Conservation (phyloP, 2,113 vertebrate species). For the Hepsetus odoe region DNA sequence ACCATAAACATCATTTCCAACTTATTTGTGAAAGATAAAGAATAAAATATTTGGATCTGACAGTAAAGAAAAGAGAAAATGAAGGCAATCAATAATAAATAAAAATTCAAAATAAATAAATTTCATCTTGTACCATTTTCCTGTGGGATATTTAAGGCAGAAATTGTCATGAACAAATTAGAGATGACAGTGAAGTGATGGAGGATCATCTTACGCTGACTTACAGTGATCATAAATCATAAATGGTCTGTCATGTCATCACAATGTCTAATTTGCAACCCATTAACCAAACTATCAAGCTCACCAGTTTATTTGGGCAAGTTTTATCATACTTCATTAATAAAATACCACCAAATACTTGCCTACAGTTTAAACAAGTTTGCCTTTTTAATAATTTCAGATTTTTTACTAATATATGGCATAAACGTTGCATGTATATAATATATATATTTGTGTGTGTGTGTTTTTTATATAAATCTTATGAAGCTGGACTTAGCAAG, state of each 20-base stretch:
- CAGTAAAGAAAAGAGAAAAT: neutral
- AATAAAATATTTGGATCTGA: neutral
- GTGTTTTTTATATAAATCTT: neutral
- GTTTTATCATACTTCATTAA: neutral
- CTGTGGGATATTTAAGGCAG: slow-evolving; percentile 11
- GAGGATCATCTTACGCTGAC: slow-evolving; percentile 30
- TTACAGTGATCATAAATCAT: slow-evolving; percentile 35
- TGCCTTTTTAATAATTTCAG: too few relatives aligned
- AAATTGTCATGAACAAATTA: neutral
- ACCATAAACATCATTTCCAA: neutral
- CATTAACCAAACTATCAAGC: neutral
- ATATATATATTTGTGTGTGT: too few relatives aligned
- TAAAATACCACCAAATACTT: neutral
- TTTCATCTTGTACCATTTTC: slow-evolving; percentile 13
- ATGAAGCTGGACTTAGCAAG: slow-evolving; percentile 37
- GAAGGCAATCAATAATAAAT: too few relatives aligned
- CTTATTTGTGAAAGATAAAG: neutral
- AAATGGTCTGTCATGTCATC: slow-evolving; percentile 9
- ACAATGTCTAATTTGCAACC: slow-evolving; percentile 3
- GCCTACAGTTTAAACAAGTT: slow-evolving; percentile 49
- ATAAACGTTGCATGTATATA: too few relatives aligned
- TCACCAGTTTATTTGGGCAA: neutral
- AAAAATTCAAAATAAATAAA: too few relatives aligned
- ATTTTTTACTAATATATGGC: too few relatives aligned
- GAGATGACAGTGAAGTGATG: slow-evolving; percentile 20